Evolutionary conservation across 1,140 invertebrate species (phyloP).

Genomic region (Ceratoteleas bidentatus): DNA sequence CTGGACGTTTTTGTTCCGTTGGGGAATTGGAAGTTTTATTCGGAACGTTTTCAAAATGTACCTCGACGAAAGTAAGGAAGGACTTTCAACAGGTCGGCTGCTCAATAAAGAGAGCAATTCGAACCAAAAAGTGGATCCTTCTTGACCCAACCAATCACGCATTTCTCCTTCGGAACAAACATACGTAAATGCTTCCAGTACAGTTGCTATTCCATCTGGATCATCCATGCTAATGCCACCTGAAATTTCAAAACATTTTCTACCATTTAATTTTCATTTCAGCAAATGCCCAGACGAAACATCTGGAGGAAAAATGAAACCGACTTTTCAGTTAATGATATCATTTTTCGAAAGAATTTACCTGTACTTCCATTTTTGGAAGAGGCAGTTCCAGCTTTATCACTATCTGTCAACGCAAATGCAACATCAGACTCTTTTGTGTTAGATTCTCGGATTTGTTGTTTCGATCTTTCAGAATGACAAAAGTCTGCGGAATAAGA

Average conservation of each 20-base stretch:
- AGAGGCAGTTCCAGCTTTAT: conserved; percentile 76
- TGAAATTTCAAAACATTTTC: not conserved
- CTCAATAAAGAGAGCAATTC: conserved; percentile 89
- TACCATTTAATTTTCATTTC: too few species aligned
- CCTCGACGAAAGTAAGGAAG: conserved; percentile 79
- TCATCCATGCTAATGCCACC: conserved; percentile 78
- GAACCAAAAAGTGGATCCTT: conserved; percentile 92
- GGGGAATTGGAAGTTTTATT: not conserved
- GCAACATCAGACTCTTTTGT: conserved; percentile 16
- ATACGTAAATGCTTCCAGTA: conserved; percentile 91
- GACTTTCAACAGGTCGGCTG: conserved; percentile 79
- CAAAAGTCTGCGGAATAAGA: conserved; percentile 79
- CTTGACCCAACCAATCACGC: conserved; percentile 92
- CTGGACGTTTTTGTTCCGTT: too few species aligned
- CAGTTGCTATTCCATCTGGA: conserved; percentile 83
- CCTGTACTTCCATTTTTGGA: conserved; percentile 24
- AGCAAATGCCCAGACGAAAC: not conserved
- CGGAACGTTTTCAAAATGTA: conserved; percentile 49
- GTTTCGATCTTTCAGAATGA: conserved; percentile 69
- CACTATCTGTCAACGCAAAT: conserved; percentile 78
- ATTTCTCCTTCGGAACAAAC: conserved; percentile 90
- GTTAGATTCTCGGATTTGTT: conserved; percentile 32
- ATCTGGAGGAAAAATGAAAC: too few species aligned
- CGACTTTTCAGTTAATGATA: too few species aligned
- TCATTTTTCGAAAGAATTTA: too few species aligned